Conservation (phyloP, 2,113 vertebrate genomes). For the Tetraodon nigroviridis region DNA sequence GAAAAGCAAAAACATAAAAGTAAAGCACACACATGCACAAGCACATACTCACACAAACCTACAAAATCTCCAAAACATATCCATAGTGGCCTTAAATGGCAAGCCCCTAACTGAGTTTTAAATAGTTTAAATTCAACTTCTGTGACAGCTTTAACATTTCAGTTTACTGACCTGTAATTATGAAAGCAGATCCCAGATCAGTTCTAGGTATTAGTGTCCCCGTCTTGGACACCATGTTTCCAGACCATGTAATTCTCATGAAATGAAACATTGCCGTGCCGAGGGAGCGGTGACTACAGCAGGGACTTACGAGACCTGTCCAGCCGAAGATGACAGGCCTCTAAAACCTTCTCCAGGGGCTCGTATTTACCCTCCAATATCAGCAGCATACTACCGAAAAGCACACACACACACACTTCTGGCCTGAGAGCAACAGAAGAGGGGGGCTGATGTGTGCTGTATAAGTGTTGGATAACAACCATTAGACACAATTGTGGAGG, state of each 20-base stretch:
- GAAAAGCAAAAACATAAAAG: no score
- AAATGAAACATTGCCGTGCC: slow-evolving; percentile 37
- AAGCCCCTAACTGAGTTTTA: no score
- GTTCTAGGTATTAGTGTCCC: no score
- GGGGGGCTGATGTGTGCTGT: background rate
- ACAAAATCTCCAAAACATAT: background rate
- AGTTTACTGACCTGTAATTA: no score
- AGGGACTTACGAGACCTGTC: slow-evolving; percentile 27
- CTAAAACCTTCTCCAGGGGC: slow-evolving; percentile 32
- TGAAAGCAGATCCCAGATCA: no score
- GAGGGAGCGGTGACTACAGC: slow-evolving; percentile 10
- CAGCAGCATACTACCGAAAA: slow-evolving; percentile 7
- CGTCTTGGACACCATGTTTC: background rate
- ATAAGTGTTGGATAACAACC: slow-evolving; percentile 38
- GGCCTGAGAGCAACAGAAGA: slow-evolving; percentile 10
- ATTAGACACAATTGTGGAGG: slow-evolving; percentile 39
- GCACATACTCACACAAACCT: background rate
- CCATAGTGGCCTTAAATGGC: no score
- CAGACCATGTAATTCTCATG: slow-evolving; percentile 8
- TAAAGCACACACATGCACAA: background rate
- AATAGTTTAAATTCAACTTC: no score
- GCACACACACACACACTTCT: background rate
- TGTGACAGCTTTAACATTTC: no score
- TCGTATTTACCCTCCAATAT: slow-evolving; percentile 38
- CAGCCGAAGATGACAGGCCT: slow-evolving; percentile 32